These are phyloP conservation scores for Acrocyrtus sp. DNA, from an alignment of 2,888 invertebrate species.

Conservation along the genomic window DNA sequence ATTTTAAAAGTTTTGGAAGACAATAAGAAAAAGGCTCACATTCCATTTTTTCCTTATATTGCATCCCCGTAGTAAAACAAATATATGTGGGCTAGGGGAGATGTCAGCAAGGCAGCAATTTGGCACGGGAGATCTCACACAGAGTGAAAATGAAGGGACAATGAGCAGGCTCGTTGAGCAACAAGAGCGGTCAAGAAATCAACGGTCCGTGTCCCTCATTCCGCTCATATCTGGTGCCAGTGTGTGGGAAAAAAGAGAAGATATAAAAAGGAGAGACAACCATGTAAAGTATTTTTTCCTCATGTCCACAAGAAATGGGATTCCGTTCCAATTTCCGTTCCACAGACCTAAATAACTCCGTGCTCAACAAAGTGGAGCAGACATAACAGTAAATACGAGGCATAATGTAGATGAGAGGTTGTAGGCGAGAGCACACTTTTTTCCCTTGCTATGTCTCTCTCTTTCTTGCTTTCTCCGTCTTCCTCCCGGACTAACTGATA, in stretches of 20 bases:
- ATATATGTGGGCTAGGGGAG: not conserved
- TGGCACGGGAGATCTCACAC: not conserved
- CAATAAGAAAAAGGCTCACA: not conserved
- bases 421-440: not conserved
- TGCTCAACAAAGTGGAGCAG: not conserved
- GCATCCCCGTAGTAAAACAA: not conserved
- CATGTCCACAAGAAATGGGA: not conserved
- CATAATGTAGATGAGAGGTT: not conserved
- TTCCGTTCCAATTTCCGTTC: not conserved
- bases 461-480: not conserved
- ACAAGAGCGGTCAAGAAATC: constrained; percentile 24
- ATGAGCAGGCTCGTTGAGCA: not conserved
- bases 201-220: constrained; percentile 18
- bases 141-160: not conserved
- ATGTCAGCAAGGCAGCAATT: not conserved
- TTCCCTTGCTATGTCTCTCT: not conserved
- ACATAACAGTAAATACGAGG: not conserved
- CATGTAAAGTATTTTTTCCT: not conserved
- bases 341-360: not conserved
- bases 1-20: not conserved
- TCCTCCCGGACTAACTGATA: not conserved
- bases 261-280: not conserved
- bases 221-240: too few relatives aligned
- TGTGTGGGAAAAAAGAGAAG: too few relatives aligned
- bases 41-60: not conserved